Conservation (phyloP, 2,797 vertebrate genomes). For the Arnoldichthys spilopterus region DNA sequence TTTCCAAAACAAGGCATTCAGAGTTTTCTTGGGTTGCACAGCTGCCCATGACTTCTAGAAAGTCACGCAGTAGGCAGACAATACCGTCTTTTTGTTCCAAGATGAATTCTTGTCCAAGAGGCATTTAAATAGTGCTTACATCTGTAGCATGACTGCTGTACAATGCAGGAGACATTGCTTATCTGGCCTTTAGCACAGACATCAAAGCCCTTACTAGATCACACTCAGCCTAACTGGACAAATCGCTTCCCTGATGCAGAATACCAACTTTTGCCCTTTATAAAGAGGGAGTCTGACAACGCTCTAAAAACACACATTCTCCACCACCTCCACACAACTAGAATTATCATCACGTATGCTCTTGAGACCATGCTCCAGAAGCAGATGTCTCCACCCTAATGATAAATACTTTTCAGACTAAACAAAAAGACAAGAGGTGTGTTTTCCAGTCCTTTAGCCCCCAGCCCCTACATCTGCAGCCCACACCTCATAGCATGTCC, state of each 20-base stretch:
- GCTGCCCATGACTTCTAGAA: not conserved
- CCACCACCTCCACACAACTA: slow-evolving; percentile 48
- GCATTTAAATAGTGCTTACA: slow-evolving; percentile 50
- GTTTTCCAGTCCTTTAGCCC: slow-evolving; percentile 59
- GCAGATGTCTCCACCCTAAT: slow-evolving; percentile 62
- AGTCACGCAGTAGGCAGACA: slow-evolving; percentile 18
- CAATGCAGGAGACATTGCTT: slow-evolving; percentile 24
- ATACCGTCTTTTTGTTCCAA: slow-evolving; percentile 17
- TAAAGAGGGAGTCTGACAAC: slow-evolving; percentile 22
- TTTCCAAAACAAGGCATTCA: slow-evolving; percentile 22
- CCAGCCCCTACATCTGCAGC: slow-evolving; percentile 67
- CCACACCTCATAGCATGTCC: slow-evolving; percentile 69
- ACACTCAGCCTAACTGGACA: slow-evolving; percentile 8
- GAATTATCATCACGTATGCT: slow-evolving; percentile 44
- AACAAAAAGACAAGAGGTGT: slow-evolving; percentile 55
- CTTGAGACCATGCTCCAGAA: slow-evolving; percentile 44
- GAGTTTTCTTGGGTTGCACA: slow-evolving; percentile 21
- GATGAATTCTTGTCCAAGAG: slow-evolving; percentile 8
- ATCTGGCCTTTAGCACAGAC: slow-evolving; percentile 32
- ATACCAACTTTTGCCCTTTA: slow-evolving; percentile 37
- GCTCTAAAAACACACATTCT: slow-evolving; percentile 30
- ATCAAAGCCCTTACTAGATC: slow-evolving; percentile 38
- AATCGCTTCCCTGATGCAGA: not conserved
- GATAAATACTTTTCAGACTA: slow-evolving; percentile 54
- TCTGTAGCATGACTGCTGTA: slow-evolving; percentile 38